phyloP scores from a whole-genome alignment of 2,113 vertebrate species.

The Campylorhamphus procurvoides region DNA sequence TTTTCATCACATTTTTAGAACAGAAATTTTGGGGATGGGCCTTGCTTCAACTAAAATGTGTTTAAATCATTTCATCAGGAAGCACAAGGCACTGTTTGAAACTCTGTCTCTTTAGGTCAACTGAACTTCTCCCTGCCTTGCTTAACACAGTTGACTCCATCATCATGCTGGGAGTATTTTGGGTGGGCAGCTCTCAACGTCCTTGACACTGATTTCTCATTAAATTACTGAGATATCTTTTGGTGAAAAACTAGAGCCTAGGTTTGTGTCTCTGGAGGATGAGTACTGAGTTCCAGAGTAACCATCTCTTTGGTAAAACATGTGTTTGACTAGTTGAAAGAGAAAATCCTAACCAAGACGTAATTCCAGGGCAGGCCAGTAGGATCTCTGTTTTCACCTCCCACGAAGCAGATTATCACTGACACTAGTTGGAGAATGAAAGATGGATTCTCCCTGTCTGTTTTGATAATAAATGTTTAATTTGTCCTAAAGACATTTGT shows the following conservation, averaged over 20 bases:
- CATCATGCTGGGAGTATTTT: background rate
- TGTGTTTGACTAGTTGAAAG: background rate
- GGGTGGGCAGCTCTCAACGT: background rate
- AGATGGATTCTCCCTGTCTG: background rate
- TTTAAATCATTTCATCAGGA: background rate
- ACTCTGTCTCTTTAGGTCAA: background rate
- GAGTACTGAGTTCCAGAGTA: background rate
- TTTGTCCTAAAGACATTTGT: background rate
- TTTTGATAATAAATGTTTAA: background rate
- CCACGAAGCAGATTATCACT: background rate
- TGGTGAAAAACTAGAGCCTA: background rate
- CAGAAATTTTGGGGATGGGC: background rate
- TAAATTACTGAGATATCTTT: background rate
- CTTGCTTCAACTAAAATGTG: background rate
- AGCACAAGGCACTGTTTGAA: background rate
- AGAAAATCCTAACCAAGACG: background rate
- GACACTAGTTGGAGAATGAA: background rate
- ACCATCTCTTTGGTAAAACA: background rate
- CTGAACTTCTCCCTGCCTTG: background rate
- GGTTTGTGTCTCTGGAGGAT: background rate
- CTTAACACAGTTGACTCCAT: background rate
- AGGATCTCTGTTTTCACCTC: background rate
- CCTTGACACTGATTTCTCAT: background rate
- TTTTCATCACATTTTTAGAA: background rate
- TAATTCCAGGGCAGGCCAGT: background rate